Evolutionary conservation across 2,888 invertebrate species (phyloP), one percentile per base, ranked within the genome.

Genomic region (Apotomis turbidana): DNA sequence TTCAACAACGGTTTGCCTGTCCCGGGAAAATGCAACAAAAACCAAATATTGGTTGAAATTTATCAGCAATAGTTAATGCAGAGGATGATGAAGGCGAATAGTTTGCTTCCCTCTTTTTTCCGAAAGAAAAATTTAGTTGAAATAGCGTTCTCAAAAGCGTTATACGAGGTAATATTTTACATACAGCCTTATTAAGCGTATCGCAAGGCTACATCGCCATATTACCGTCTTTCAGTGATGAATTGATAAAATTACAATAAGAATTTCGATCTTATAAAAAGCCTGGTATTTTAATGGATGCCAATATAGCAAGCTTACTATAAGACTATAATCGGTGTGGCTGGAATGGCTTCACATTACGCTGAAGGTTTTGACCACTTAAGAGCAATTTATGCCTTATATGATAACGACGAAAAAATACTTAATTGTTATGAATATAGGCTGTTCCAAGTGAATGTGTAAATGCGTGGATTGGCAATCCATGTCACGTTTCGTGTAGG

Each of bases 221-320:
- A 46, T 15, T 54, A 5, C 9, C 49, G 10, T 49, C 9, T 49
- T 49, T 49, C 49, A 49, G n/a, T 44, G 60, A 60, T 44, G 60
- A 5, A 44, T 60, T 44, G 4, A 66, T 13, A n/a, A 58, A 58
- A 49, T 58, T 38, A 51, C 67, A 67, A 58, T 46, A 49, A 58
- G 55, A 46, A 66, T 55, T 63, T 55, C 9, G 46, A 66, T 57
- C 44, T 27, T 59, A 58, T 51, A 51, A 59, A 13, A 51, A 36
- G 13, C 51, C 58, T 41, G 67, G 67, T 59, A 68, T 68, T 68
- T 68, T 68, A 68, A 68, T 68, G 58, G 59, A 68, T 51, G 67
- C 41, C 54, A 57, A 55, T 66, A 66, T 10, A n/a, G 15, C 8
- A 41, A 15, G 63, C 41, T 54, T 66, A 66, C 66, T 36, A 44